Conservation (phyloP, 2,113 vertebrate genomes). For the Alethe castanea region DNA sequence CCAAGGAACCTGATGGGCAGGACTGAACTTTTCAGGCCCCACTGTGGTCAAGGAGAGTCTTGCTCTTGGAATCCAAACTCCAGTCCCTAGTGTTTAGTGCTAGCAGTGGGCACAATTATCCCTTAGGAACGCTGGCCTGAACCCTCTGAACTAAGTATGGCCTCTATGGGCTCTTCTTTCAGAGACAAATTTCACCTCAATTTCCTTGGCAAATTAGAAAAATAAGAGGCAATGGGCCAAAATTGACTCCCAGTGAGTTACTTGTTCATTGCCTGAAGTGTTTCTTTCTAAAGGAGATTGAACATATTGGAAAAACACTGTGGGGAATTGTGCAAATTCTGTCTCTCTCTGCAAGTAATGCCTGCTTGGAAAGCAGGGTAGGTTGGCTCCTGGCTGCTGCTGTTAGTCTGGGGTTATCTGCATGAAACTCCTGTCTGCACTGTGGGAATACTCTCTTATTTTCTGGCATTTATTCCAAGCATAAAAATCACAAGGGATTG, state of each 20-base stretch:
- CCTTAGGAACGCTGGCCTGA: background rate
- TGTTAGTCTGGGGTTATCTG: background rate
- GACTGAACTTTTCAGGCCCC: background rate
- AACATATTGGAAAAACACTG: background rate
- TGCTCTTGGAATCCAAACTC: background rate
- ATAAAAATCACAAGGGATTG: background rate
- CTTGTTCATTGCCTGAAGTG: background rate
- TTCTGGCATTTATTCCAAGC: background rate
- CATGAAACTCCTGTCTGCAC: background rate
- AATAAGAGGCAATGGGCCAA: background rate
- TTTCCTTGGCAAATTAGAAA: slow-evolving; percentile 1
- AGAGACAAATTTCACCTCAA: background rate
- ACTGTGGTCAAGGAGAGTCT: background rate
- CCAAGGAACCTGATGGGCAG: background rate
- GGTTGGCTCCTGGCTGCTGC: background rate
- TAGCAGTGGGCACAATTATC: background rate
- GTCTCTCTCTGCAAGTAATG: background rate
- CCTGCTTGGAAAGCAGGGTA: background rate
- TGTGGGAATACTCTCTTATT: background rate
- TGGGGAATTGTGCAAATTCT: background rate
- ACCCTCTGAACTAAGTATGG: background rate
- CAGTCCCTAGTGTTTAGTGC: background rate
- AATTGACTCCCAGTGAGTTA: background rate
- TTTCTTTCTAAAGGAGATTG: slow-evolving; percentile 2
- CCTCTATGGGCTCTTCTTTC: background rate